Conservation (phyloP, 1,140 invertebrate genomes). For the Drosophila mojavensis region DNA sequence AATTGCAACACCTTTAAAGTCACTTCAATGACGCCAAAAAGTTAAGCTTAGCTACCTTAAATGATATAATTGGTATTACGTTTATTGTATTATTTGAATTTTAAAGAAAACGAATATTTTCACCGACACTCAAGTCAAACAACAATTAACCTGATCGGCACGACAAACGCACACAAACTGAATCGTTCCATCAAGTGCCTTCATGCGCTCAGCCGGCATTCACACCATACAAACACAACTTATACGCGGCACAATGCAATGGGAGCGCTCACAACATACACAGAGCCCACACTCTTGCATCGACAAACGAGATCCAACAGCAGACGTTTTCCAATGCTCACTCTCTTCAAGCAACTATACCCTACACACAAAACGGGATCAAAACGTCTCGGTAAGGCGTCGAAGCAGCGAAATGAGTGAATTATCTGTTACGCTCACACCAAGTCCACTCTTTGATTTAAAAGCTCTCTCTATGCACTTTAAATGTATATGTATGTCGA, state of each 20-base stretch:
- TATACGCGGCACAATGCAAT: background rate
- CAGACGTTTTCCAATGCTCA: background rate
- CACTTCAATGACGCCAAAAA: too few species aligned
- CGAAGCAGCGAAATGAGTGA: background rate
- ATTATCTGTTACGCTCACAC: background rate
- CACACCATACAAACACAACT: background rate
- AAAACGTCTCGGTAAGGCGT: background rate
- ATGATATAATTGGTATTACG: too few species aligned
- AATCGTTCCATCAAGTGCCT: background rate
- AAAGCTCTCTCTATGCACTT: background rate
- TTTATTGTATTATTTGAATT: too few species aligned
- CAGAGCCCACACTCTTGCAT: background rate
- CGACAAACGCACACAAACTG: background rate
- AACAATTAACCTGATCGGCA: background rate
- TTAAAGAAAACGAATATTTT: too few species aligned
- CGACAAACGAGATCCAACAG: background rate
- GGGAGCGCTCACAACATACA: background rate
- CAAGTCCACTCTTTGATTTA: background rate
- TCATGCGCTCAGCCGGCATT: background rate
- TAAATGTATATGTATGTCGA: too few species aligned
- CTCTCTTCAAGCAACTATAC: background rate
- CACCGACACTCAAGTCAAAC: too few species aligned
- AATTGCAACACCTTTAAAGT: too few species aligned
- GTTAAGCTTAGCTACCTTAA: background rate
- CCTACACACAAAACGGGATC: background rate